A percentile compares a stretch with the other conserved stretches of the same genome.
Conservation (phyloP, 2,888 invertebrate species). For the Dasypolia templi region DNA sequence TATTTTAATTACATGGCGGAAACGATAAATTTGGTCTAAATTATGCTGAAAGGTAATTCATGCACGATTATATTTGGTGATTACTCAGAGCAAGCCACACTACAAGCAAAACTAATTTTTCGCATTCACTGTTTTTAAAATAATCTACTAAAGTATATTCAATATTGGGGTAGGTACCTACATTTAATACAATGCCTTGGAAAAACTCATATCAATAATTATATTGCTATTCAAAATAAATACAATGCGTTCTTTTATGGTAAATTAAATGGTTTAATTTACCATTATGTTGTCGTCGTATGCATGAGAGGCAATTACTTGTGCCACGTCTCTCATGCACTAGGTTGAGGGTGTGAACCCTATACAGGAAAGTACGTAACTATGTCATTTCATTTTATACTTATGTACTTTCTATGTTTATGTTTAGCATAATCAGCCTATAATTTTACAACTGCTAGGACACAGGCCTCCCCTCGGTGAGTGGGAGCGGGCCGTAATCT, state of each 20-base stretch:
- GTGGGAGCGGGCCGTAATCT: too few relatives aligned
- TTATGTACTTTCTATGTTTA: not conserved
- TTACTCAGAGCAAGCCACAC: too few relatives aligned
- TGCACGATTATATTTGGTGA: too few relatives aligned
- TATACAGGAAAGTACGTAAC: not conserved
- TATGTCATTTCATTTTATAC: not conserved
- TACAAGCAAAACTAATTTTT: too few relatives aligned
- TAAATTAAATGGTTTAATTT: not conserved
- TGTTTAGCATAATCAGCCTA: too few relatives aligned
- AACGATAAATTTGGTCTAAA: not conserved
- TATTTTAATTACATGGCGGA: not conserved
- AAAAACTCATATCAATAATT: not conserved
- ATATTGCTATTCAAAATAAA: not conserved
- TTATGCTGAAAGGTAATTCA: too few relatives aligned
- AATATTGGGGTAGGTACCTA: not conserved
- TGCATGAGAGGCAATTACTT: not conserved
- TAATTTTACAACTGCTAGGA: too few relatives aligned
- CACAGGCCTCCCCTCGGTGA: too few relatives aligned
- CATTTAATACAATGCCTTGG: not conserved
- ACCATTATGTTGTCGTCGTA: not conserved
- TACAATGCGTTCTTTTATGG: not conserved
- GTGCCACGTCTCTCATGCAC: too few relatives aligned
- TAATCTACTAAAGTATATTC: too few relatives aligned
- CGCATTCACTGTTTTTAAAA: too few relatives aligned
- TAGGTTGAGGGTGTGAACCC: not conserved